Evolutionary conservation across 2,888 invertebrate species (phyloP), one percentile per base, ranked within the genome.

Genomic region (Callyntrura sp.): DNA sequence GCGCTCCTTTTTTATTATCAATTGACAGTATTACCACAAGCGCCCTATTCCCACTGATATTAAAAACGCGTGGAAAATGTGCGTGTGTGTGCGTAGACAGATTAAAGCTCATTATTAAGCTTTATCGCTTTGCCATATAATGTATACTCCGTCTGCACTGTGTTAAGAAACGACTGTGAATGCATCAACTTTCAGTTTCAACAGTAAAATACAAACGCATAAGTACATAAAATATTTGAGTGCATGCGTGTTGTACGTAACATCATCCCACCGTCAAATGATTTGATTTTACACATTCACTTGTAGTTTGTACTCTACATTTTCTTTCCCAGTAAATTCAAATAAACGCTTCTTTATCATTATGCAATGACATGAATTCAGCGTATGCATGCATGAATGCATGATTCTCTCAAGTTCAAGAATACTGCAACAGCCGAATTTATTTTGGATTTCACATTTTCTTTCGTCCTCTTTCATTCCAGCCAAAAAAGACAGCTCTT

Each of bases 181-280:
- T 28, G 78, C 55, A 78, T 78, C 8, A 55, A 78, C 78, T 78
- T 78, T 78, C 78, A 14, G 55, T 57, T 78, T 78, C 78, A 55
- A 43, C 43, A 23, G 35, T 35, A n/a, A 76, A 78, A 48, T 48
- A 28, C 57, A 57, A 78, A 78, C n/a, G 57, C 55, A 55, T 57
- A 17, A 78, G 70, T 20, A 68, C 25, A 17, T 73, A 35, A 35
- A 35, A 35, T 68, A 20, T 68, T 35, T 68, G 68, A 43, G 43
- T 68, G 6, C 35, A 35, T 35, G 35, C 35, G 25, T 57, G 5
- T 2, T 17, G 17, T 57, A 57, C 25, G 62, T 25, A 14, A 23
- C 25, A 62, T n/a, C 0, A 35, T 48, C 11, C 35, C 25, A 57
- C 35, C 51, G 17, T 9, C 57, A 51, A 43, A 23, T 8, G 55